These are phyloP conservation scores for Arizona elegans DNA, from an alignment of 2,113 vertebrate species.

Conservation along the genomic window DNA sequence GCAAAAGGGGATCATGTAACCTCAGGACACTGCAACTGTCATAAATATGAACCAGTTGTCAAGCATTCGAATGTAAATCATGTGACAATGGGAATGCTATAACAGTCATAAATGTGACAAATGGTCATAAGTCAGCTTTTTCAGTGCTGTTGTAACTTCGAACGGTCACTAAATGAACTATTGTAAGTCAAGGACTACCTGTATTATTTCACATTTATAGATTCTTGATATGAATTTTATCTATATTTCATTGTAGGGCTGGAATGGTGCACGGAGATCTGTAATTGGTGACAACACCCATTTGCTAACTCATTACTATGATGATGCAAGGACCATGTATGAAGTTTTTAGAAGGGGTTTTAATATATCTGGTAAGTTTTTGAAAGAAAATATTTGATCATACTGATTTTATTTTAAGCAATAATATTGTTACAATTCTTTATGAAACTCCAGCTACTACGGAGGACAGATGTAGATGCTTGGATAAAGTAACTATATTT, in stretches of 20 bases:
- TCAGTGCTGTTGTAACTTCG: neutral
- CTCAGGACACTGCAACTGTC: neutral
- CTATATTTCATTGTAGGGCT: conserved; percentile 53
- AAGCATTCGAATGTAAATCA: neutral
- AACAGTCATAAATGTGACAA: neutral
- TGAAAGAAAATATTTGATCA: neutral
- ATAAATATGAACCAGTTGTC: neutral
- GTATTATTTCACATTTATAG: neutral
- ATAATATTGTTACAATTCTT: neutral
- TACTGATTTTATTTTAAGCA: neutral
- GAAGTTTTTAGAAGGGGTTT: conserved; percentile 93
- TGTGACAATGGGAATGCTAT: neutral
- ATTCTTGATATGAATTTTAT: conserved; percentile 24
- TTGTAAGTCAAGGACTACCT: neutral
- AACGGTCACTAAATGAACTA: neutral
- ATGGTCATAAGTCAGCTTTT: neutral
- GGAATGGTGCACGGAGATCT: conserved; percentile 81
- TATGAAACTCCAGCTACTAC: neutral
- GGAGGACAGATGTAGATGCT: neutral
- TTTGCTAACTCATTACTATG: conserved; percentile 89
- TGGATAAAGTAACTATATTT: neutral
- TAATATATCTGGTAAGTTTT: conserved; percentile 86
- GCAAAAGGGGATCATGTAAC: neutral
- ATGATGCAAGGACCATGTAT: conserved; percentile 93
- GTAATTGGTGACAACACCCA: conserved; percentile 82